Base-by-base conservation (phyloP, 1,140 invertebrate species). In the Drosophila gunungcola region DNA sequence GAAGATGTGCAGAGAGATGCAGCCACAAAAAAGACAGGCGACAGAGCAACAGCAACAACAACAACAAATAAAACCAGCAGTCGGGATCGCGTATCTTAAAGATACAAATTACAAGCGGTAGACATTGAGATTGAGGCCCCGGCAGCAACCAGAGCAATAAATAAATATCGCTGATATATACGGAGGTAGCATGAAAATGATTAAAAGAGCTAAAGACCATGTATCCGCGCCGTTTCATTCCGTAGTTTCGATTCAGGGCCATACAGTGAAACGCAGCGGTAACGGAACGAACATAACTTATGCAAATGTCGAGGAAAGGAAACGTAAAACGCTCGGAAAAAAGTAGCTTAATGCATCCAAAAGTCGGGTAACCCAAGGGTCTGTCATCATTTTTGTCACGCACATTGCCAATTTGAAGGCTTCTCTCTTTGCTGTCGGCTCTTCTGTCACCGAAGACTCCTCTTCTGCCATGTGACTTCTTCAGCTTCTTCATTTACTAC, bases 181-280 rank as follows among this genome's bases (percentile, higher is more conserved):
- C 73, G 60, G 56, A 63, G 63, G 82, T 78, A 86, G 82, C 82
- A 86, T 86, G 70, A 89, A 88, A 88, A 86, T 86, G 83, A 88
- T 89, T 89, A 84, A 88, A 88, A 89, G 84, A 89, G 76, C 83
- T 89, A 84, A 89, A 89, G 84, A 88, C 77, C 81, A 84, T 85
- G 81, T 80, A 72, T 70, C 67, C 63, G 21, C 25, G 21, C 9
- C 29, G 51, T 49, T 70, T 46, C 51, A 21, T 65, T 65, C 36
- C 34, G 7, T 6, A 48, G 51, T 13, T 21, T 34, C 39, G 74
- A 53, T 81, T 88, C 83, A 88, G 78, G 83, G 83, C 82, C 83
- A 88, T 79, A 76, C 58, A 29, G 48, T 43, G 73, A 32, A 58
- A 67, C 61, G 53, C 7, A 54, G n/a, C 38, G 49, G 42, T n/a